Evolutionary conservation across 2,888 invertebrate species (phyloP).

Genomic region (Agonum fuliginosum): DNA sequence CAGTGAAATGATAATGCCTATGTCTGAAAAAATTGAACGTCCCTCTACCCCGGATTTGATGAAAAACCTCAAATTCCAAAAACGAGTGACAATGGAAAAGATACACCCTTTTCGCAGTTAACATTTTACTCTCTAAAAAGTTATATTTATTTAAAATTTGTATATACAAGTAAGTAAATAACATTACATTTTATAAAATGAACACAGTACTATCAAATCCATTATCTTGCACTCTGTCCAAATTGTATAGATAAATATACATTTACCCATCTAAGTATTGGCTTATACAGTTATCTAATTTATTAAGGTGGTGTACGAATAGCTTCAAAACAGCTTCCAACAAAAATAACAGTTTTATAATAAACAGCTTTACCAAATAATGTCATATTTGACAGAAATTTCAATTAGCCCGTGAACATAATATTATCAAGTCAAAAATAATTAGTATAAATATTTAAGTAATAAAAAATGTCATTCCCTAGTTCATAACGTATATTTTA

Average conservation of each 20-base stretch:
- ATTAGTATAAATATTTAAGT: too few species aligned
- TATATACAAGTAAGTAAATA: constrained; percentile 15
- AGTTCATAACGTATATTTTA: too few species aligned
- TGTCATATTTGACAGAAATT: too few species aligned
- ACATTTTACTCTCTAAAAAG: constrained; percentile 1
- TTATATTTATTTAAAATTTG: constrained; percentile 26
- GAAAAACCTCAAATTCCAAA: constrained; percentile 66
- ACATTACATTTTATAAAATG: constrained; percentile 36
- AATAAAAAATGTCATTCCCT: too few species aligned
- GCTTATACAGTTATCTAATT: too few species aligned
- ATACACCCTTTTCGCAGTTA: not conserved
- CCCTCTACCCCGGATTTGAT: constrained; percentile 75
- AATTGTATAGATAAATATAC: not conserved
- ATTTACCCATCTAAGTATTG: not conserved
- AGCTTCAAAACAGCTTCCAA: too few species aligned
- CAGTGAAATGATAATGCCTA: constrained; percentile 79
- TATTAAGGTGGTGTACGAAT: too few species aligned
- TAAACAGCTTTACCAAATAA: too few species aligned
- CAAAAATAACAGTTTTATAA: too few species aligned
- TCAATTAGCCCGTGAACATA: too few species aligned
- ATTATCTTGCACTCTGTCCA: not conserved
- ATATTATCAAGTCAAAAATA: too few species aligned
- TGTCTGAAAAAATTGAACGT: constrained; percentile 75
- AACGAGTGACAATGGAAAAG: constrained; percentile 67
- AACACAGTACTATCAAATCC: constrained; percentile 47